Evolutionary conservation across 2,113 vertebrate genomes (phyloP).

Genomic region (Euleptes europaea): DNA sequence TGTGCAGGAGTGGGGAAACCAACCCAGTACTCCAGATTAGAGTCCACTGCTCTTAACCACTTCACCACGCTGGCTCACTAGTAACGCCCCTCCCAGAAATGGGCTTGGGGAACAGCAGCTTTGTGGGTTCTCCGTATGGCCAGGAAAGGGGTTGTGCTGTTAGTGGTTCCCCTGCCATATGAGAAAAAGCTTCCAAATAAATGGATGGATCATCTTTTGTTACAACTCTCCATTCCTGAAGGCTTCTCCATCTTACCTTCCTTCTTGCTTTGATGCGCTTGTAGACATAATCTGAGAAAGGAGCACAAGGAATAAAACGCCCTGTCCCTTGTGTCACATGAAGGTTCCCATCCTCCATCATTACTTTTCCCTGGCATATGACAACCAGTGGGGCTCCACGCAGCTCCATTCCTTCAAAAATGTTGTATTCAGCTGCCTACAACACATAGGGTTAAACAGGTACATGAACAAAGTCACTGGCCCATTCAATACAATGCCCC

Average conservation of each 20-base stretch:
- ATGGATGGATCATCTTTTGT: neutral
- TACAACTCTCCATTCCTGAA: neutral
- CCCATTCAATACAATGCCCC: neutral
- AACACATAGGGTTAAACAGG: neutral
- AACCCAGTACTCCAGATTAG: too few species aligned
- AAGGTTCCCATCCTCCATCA: slow-evolving; percentile 92
- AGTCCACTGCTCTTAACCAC: too few species aligned
- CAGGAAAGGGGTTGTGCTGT: neutral
- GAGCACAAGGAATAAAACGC: slow-evolving; percentile 89
- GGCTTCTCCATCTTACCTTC: slow-evolving; percentile 81
- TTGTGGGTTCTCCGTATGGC: neutral
- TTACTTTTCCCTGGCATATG: slow-evolving; percentile 95
- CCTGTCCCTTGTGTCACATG: slow-evolving; percentile 88
- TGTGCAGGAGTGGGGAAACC: too few species aligned
- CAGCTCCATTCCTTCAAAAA: slow-evolving; percentile 97
- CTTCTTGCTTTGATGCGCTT: slow-evolving; percentile 97
- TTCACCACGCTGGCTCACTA: too few species aligned
- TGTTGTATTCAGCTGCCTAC: slow-evolving; percentile 93
- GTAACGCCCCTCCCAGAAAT: neutral
- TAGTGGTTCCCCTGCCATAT: too few species aligned
- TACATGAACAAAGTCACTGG: neutral
- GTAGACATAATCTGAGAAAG: slow-evolving; percentile 94
- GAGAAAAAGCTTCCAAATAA: neutral
- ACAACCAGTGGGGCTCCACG: slow-evolving; percentile 89
- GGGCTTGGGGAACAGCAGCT: neutral